Conservation (phyloP, 2,888 invertebrate species). For the Rhabditophanes sp. region DNA sequence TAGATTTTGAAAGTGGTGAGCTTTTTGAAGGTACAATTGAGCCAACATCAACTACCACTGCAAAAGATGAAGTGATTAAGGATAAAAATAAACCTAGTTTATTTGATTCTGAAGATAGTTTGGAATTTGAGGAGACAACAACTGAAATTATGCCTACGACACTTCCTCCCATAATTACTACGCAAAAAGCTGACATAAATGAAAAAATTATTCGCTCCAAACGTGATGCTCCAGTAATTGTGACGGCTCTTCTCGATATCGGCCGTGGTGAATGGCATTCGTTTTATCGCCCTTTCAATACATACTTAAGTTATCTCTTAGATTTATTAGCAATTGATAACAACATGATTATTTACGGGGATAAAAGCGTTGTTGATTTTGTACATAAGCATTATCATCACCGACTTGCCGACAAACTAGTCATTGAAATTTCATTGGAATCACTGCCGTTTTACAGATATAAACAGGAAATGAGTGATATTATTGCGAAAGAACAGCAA, state of each 20-base stretch:
- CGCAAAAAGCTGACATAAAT: no score
- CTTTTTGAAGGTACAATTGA: no score
- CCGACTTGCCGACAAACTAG: conserved; percentile 1
- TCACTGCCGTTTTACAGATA: conserved; percentile 23
- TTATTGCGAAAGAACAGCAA: conserved; percentile 29
- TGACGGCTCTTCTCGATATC: conserved; percentile 44
- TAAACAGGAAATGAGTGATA: conserved; percentile 26
- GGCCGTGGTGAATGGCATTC: conserved; percentile 43
- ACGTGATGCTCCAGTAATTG: conserved; percentile 19
- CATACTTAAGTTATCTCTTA: conserved; percentile 40
- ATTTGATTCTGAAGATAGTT: no score
- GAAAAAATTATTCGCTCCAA: no score
- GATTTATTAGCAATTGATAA: conserved; percentile 26
- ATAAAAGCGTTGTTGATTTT: conserved; percentile 24
- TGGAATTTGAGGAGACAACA: no score
- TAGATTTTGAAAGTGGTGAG: no score
- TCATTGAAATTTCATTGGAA: conserved; percentile 6
- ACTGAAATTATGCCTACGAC: no score
- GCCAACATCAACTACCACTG: no score
- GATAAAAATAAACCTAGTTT: no score
- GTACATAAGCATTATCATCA: conserved; percentile 7
- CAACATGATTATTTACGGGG: conserved; percentile 28
- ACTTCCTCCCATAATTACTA: no score
- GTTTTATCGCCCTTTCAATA: conserved; percentile 35
- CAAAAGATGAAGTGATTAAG: no score